A percentile compares a stretch with the other conserved stretches of the same genome.
phyloP scores from a whole-genome alignment of 2,113 vertebrate genomes.

The Tragelaphus buxtoni region DNA sequence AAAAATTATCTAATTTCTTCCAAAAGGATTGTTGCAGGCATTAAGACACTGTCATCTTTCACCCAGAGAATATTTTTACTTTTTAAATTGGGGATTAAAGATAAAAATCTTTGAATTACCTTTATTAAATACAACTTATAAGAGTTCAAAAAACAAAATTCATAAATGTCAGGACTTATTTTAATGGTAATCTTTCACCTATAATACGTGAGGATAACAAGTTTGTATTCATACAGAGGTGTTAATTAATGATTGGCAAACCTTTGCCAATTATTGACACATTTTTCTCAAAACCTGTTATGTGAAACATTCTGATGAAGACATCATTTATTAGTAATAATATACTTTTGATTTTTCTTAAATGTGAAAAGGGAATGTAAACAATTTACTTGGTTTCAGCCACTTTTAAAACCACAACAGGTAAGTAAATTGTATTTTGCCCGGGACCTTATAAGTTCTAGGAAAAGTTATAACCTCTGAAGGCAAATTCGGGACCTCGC shows the following conservation, averaged over 20 bases:
- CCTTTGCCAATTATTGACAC: slow-evolving; percentile 86
- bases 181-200: slow-evolving; percentile 86
- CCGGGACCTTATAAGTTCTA: slow-evolving; percentile 74
- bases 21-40: not conserved
- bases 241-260: slow-evolving; percentile 94
- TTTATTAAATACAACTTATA: slow-evolving; percentile 67
- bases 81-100: not conserved
- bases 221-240: slow-evolving; percentile 87
- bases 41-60: slow-evolving; percentile 9
- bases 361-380: slow-evolving; percentile 68
- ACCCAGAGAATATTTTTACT: not conserved
- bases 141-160: slow-evolving; percentile 80
- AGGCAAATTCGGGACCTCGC: slow-evolving; percentile 63
- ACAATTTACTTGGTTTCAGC: slow-evolving; percentile 89
- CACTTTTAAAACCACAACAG: slow-evolving; percentile 85
- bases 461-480: slow-evolving; percentile 68
- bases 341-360: slow-evolving; percentile 65
- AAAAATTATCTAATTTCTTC: not conserved
- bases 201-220: slow-evolving; percentile 82
- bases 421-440: slow-evolving; percentile 81
- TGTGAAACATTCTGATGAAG: slow-evolving; percentile 83
- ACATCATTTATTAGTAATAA: slow-evolving; percentile 81
- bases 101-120: slow-evolving; percentile 43
- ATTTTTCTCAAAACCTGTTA: slow-evolving; percentile 84
- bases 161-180: slow-evolving; percentile 74